Evolutionary conservation across 1,140 invertebrate genomes (phyloP).

Genomic region (Heliconius congener): DNA sequence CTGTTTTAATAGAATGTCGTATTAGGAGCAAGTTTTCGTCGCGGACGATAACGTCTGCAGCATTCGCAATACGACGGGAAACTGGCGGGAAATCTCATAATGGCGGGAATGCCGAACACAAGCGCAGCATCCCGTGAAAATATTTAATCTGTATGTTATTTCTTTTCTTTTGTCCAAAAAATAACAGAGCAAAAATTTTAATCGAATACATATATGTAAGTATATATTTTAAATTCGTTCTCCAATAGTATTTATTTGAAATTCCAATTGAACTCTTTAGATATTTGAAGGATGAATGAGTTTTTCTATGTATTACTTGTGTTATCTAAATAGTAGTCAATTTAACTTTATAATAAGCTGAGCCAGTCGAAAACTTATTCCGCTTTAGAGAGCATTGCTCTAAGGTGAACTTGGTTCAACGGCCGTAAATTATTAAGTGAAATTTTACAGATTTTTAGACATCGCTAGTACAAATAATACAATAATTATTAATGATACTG

Average conservation of each 20-base stretch:
- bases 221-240: not conserved
- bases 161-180: conserved; percentile 17
- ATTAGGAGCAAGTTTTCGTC: not conserved
- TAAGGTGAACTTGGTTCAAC: not conserved
- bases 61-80: conserved; percentile 58
- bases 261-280: not conserved
- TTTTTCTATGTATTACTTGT: not conserved
- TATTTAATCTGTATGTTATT: conserved; percentile 13
- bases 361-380: not conserved
- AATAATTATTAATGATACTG: not conserved
- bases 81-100: conserved; percentile 71
- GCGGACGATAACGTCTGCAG: conserved; percentile 47
- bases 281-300: too few species aligned
- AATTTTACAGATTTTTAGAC: not conserved
- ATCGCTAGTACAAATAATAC: not conserved
- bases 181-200: not conserved
- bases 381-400: not conserved
- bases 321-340: not conserved
- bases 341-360: not conserved
- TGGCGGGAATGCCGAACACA: conserved; percentile 35
- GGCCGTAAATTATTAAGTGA: not conserved
- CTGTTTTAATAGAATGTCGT: not conserved
- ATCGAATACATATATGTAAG: not conserved
- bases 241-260: not conserved
- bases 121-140: conserved; percentile 25